Base-by-base conservation (phyloP, 2,113 vertebrate species). In the Carettochelys insculpta region DNA sequence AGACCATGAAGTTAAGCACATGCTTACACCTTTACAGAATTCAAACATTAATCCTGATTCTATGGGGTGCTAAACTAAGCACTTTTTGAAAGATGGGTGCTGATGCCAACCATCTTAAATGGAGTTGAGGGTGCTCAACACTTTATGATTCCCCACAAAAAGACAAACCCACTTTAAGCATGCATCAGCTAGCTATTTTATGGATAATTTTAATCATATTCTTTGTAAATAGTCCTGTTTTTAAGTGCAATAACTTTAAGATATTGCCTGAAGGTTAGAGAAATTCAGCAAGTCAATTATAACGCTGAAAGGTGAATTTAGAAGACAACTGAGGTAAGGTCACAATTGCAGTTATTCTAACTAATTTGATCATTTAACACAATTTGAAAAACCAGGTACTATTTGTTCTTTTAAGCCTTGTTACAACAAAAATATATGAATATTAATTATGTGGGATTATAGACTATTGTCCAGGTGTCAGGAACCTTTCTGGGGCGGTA, bases 61-160 rank as follows among this genome's bases (percentile, higher is more conserved):
- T 0, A 0, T 47, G 34, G 3, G 2, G 20, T 43, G 84, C 65
- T 86, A 80, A 84, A 2, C 12, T 16, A 52, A 78, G 65, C 56
- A 41, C 48, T 41, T 83, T 53, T 47, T 14, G 41, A 2, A 47
- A 0, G 27, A 38, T 1, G 22, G 80, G 58, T 0, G 0, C 41
- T 34, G 77, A 22, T 4, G 58, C 43, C 29, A 22, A 14, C 3
- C 34, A n/a, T 29, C 34, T 65, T 48, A 73, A 90, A 24, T 0
- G 65, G n/a, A 65, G 5, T 10, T 0, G 8, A 41, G 17, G 76
- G 79, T 76, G 45, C 25, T 58, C 20, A 88, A n/a, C 3, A 2
- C 14, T 2, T 29, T 31, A 31, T 0, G 3, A 22, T 77, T 53
- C 73, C 58, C 19, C 51, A 79, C 24, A 0, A 1, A 87, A 19